Percentiles rank a stretch among this genome's conserved stretches.
Evolutionary conservation across 2,113 vertebrate genomes (phyloP).

Genomic region (Sprattus sprattus): DNA sequence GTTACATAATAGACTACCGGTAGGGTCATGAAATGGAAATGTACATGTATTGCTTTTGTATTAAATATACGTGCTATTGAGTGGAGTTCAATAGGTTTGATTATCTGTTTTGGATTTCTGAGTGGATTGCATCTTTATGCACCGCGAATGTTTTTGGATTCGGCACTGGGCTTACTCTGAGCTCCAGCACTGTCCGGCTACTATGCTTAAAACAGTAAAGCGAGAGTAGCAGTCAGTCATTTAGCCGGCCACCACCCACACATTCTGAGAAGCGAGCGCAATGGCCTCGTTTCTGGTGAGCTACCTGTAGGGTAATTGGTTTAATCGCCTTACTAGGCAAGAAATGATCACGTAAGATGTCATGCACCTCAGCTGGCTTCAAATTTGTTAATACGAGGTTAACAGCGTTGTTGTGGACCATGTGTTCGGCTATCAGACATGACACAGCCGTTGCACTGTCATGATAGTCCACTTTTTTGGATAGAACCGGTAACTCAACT

Average conservation of each 20-base stretch:
- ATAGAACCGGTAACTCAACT: too few species aligned
- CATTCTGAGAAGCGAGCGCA: background rate
- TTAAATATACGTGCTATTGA: background rate
- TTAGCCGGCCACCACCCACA: background rate
- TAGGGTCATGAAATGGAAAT: too few species aligned
- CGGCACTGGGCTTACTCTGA: background rate
- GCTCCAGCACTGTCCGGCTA: background rate
- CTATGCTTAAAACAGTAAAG: background rate
- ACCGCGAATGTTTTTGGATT: background rate
- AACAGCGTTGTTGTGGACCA: background rate
- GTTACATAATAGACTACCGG: too few species aligned
- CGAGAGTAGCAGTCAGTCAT: background rate
- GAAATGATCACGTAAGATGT: background rate
- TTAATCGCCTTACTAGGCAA: conserved; percentile 4
- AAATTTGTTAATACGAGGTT: background rate
- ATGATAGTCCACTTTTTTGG: too few species aligned
- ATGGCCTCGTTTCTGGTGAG: conserved; percentile 9
- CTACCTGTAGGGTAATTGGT: background rate
- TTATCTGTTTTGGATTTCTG: background rate
- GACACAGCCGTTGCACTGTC: background rate
- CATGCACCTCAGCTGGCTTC: conserved; percentile 2
- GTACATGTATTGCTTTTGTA: too few species aligned
- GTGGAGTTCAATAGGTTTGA: background rate
- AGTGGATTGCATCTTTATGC: background rate
- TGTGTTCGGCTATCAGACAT: background rate